phyloP scores from a whole-genome alignment of 2,888 invertebrate species.

The Elmis aenea region DNA sequence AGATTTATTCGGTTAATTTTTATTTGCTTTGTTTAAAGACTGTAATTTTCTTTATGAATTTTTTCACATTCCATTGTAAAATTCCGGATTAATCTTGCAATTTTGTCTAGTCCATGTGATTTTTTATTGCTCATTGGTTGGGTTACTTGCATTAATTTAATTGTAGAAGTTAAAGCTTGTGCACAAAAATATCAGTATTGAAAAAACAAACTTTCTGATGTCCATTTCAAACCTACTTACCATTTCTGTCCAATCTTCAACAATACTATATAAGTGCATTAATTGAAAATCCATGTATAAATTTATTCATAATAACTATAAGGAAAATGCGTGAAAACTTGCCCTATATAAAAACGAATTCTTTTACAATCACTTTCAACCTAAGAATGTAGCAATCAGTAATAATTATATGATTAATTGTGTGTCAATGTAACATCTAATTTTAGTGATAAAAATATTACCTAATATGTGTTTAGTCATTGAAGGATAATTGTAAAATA shows the following conservation, averaged over 20 bases:
- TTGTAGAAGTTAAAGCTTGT: slow-evolving; percentile 9
- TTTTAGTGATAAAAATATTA: slow-evolving; percentile 16
- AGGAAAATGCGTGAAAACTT: no score
- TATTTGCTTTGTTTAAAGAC: slow-evolving; percentile 10
- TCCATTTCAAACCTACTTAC: slow-evolving; percentile 37
- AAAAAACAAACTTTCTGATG: no score
- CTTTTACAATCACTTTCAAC: slow-evolving; percentile 20
- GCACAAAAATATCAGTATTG: no score
- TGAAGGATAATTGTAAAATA: slow-evolving; percentile 24
- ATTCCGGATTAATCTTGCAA: slow-evolving; percentile 19
- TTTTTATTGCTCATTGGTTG: slow-evolving; percentile 40
- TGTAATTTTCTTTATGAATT: slow-evolving; percentile 18
- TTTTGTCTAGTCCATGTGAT: slow-evolving; percentile 36
- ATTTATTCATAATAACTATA: slow-evolving; percentile 20
- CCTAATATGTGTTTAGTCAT: slow-evolving; percentile 22
- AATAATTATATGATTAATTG: slow-evolving; percentile 11
- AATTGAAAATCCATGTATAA: slow-evolving; percentile 19
- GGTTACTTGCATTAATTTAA: slow-evolving; percentile 6
- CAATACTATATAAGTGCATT: slow-evolving; percentile 20
- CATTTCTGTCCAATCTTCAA: slow-evolving; percentile 38
- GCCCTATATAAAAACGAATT: slow-evolving; percentile 13
- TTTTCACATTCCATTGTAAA: slow-evolving; percentile 22
- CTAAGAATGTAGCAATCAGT: slow-evolving; percentile 9
- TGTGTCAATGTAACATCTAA: slow-evolving; percentile 19
- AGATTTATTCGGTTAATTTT: slow-evolving; percentile 2